phyloP scores from a whole-genome alignment of 2,888 invertebrate genomes.

The Ctena decussata region DNA sequence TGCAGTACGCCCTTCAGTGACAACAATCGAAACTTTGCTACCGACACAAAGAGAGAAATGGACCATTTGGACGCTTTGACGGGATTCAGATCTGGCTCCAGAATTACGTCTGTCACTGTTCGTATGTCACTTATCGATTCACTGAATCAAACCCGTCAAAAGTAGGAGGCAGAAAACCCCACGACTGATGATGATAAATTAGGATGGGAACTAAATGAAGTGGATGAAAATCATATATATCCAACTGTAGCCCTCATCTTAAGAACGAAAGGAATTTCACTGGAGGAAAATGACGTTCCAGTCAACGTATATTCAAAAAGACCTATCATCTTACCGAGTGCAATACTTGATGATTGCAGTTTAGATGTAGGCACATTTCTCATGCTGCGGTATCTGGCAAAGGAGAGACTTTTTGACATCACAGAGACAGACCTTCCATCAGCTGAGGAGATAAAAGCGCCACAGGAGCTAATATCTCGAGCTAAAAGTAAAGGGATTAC shows the following conservation, averaged over 20 bases:
- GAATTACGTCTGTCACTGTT: constrained; percentile 2
- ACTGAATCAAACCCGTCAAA: constrained; percentile 14
- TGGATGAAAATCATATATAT: constrained; percentile 17
- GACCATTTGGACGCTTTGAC: constrained; percentile 37
- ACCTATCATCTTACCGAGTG: background rate
- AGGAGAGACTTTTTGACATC: background rate
- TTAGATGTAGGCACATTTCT: constrained; percentile 1
- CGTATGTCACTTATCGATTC: constrained; percentile 44
- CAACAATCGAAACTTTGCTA: background rate
- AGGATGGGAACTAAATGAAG: constrained; percentile 17
- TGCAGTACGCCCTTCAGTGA: background rate
- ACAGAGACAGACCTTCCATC: constrained; percentile 3
- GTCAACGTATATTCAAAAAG: constrained; percentile 20
- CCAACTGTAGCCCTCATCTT: constrained; percentile 9
- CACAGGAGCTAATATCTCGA: background rate
- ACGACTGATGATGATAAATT: constrained; percentile 9
- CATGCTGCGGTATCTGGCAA: background rate
- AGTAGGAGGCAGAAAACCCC: background rate
- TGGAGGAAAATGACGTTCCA: background rate
- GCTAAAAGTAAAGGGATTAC: constrained; percentile 24
- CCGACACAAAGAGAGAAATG: constrained; percentile 41
- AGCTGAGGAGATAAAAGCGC: background rate
- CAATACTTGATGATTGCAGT: background rate
- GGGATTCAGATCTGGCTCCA: constrained; percentile 42
- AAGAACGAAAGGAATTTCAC: background rate